phyloP scores from a whole-genome alignment of 1,140 invertebrate genomes.

The Drosophila rhopaloa region DNA sequence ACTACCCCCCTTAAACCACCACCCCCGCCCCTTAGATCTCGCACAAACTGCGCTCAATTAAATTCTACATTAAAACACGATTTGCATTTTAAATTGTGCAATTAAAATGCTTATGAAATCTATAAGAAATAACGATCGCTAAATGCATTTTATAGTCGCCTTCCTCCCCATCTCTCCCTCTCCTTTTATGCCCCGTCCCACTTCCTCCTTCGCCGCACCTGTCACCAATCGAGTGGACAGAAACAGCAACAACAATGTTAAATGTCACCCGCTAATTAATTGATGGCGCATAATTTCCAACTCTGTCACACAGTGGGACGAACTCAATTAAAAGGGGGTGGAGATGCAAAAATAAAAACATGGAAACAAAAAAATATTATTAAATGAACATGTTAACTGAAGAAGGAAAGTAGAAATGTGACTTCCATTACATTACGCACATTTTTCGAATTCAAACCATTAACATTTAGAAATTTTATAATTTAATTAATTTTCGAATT shows the following conservation, averaged over 20 bases:
- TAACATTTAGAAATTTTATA: no score
- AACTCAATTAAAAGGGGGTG: constrained; percentile 27
- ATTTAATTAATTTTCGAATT: neutral
- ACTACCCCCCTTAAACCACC: neutral
- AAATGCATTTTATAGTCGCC: constrained; percentile 75
- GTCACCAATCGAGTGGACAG: constrained; percentile 31
- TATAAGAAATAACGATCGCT: constrained; percentile 76
- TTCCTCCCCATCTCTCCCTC: constrained; percentile 24
- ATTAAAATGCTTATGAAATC: constrained; percentile 84
- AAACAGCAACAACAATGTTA: constrained; percentile 57
- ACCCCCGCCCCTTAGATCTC: constrained; percentile 51
- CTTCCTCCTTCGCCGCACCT: constrained; percentile 21
- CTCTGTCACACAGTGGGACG: constrained; percentile 50
- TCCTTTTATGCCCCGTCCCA: neutral
- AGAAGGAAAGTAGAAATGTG: neutral
- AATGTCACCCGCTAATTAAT: constrained; percentile 81
- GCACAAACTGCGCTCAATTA: constrained; percentile 71
- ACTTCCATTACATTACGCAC: neutral
- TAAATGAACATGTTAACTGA: neutral
- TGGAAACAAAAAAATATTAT: neutral
- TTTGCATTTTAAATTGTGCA: constrained; percentile 83
- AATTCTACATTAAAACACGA: constrained; percentile 78
- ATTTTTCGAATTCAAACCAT: neutral
- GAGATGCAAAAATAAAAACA: neutral
- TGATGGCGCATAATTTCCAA: constrained; percentile 35